A percentile compares a stretch with the other conserved stretches of the same genome.
Conservation (phyloP, 2,113 vertebrate genomes). For the Erythrolamprus reginae region DNA sequence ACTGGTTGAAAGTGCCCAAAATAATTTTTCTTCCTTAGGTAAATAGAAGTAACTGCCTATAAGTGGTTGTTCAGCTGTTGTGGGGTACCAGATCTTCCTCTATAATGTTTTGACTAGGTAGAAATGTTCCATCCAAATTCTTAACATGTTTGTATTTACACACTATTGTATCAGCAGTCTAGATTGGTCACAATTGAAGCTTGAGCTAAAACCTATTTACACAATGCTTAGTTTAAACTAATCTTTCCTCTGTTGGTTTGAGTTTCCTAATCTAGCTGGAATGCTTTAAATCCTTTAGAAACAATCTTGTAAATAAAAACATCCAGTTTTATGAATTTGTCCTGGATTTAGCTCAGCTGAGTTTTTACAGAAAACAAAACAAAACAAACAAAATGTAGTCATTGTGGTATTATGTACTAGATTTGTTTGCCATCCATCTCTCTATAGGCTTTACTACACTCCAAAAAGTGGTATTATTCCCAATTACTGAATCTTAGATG, state of each 20-base stretch:
- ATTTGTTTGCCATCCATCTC: no score
- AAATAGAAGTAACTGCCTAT: neutral
- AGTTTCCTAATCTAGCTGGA: neutral
- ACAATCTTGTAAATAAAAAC: neutral
- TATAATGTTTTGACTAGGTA: neutral
- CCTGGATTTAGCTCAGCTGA: neutral
- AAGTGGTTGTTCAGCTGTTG: neutral
- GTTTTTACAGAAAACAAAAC: neutral
- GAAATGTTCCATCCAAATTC: neutral
- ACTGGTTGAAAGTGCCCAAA: neutral
- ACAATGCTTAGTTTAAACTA: neutral
- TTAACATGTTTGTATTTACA: neutral
- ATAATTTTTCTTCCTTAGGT: neutral
- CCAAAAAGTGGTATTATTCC: neutral
- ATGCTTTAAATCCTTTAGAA: neutral
- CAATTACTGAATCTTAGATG: neutral
- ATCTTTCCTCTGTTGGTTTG: neutral
- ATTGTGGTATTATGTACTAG: neutral
- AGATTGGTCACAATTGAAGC: neutral
- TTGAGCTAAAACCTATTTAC: neutral
- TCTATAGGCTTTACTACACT: neutral
- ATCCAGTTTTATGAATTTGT: neutral
- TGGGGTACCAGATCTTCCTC: neutral
- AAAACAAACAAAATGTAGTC: neutral
- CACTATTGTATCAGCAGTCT: neutral